Evolutionary conservation across 2,888 invertebrate species (phyloP), one percentile per base, ranked within the genome.

Genomic region (Morpho deidamia): DNA sequence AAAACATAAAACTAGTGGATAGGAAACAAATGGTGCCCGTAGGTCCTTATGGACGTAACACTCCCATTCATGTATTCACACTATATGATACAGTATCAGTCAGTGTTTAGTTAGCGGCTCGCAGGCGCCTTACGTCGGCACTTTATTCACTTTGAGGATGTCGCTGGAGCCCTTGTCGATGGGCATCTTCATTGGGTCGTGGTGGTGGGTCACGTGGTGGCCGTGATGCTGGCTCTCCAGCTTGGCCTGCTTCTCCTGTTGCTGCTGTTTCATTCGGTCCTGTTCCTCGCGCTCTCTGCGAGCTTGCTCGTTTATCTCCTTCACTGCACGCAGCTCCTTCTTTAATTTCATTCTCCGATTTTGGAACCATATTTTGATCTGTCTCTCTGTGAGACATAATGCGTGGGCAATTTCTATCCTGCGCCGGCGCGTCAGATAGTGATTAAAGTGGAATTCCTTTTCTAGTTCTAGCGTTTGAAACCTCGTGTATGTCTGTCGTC

Each of bases 361-460:
- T 86, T 98, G 98, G 91, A 98, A 97, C 97, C 97, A 97, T 83
- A 97, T 97, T 91, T 97, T 97, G 78, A 97, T 98, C 91, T 98
- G 98, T 74, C 98, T 92, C 90, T 98, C 98, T 69, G 98, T 97
- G 71, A 98, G 93, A 85, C 97, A 97, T 58, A 99, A 94, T 53
- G 97, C 97, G 86, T 98, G 98, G 44, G 98, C 98, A 70, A 98
- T 98, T 90, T 99, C 98, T 90, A 98, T 98, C 90, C 98, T 93
- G 84, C 98, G 94, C 81, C 98, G 93, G 79, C 99, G 93, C 71
- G 98, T 98, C 84, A 99, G 92, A 89, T 99, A 99, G 81, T 98
- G 97, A 90, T 98, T 99, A 91, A 97, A 98, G 81, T 98, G 97
- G 91, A 99, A 99, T 92, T 99, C 99, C 90, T 98, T 98, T 88